Conservation (phyloP, 2,113 vertebrate genomes). For the Petromus typicus region DNA sequence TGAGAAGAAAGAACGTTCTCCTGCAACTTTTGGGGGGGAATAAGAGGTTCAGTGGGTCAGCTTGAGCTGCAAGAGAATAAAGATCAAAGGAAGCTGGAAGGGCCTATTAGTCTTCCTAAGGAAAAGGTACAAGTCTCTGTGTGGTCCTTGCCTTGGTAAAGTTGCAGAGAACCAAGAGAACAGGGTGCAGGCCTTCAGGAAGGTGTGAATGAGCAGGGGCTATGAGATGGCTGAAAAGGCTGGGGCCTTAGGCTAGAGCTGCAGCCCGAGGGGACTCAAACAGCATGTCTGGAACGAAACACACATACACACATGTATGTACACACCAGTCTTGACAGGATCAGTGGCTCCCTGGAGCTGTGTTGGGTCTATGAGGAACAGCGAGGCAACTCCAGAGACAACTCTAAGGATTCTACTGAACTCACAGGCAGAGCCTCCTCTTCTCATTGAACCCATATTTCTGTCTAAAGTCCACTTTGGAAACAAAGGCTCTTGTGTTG, state of each 20-base stretch:
- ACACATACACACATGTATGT: neutral
- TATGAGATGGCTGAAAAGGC: neutral
- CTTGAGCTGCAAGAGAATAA: constrained; percentile 10
- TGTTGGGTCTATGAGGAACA: neutral
- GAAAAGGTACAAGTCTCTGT: neutral
- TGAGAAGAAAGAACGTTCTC: constrained; percentile 48
- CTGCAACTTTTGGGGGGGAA: neutral
- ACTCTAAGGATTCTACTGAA: constrained; percentile 12
- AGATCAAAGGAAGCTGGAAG: neutral
- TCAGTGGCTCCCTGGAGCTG: neutral
- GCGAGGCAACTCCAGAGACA: neutral
- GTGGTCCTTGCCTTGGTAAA: neutral
- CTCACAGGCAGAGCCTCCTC: neutral
- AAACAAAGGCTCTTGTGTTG: neutral
- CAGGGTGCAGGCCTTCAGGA: neutral
- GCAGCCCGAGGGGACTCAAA: neutral
- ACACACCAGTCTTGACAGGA: neutral
- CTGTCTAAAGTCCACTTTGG: neutral
- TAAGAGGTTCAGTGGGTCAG: constrained; percentile 37
- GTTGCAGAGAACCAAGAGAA: neutral
- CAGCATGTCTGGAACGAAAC: neutral
- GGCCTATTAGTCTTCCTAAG: constrained; percentile 30
- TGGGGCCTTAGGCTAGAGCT: neutral
- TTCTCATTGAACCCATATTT: neutral
- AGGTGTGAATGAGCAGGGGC: neutral